Base-by-base conservation (phyloP, 2,888 invertebrate genomes). In the Rhimphoctona megacephalus region DNA sequence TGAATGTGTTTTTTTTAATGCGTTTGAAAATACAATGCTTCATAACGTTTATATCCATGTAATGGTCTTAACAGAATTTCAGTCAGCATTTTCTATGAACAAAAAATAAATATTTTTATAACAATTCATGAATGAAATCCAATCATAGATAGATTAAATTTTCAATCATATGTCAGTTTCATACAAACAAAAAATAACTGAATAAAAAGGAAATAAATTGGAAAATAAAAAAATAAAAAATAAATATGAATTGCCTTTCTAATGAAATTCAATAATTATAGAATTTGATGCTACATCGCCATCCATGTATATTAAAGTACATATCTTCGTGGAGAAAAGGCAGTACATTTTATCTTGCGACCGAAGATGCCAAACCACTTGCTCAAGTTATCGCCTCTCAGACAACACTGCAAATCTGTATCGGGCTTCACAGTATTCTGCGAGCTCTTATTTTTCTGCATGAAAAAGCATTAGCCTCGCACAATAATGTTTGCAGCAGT, bases 251-350 rank as follows among this genome's bases (percentile, higher is more conserved):
- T 49, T 22, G 87, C 46, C 52, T 49, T 49, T 72, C 14, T 33
- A n/a, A 78, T 30, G 1, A 17, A 54, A 70, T 22, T 54, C 25
- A 49, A 49, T 67, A 57, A 36, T 90, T 90, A 76, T 78, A 98
- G 98, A 98, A 97, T 95, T 95, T 98, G 85, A 97, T 97, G 95
- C 96, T 97, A 82, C 97, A 97, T 94, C 96, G 98, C 0, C 98
- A 98, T 95, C 98, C 98, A 0, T 97, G 96, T 90, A 98, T 98
- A 90, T 94, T 98, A 17, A 97, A 97, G 92, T 98, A 97, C 92
- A 95, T 98, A 88, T 97, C 97, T 36, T 97, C 97, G 2, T 98
- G 98, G 97, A 96, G 96, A 85, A 96, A 97, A 90, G 96, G 96
- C 66, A 97, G 97, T 14, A 97, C 96, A 87, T 96, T 96, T 90